A percentile compares a stretch with the other conserved stretches of the same genome.
Conservation (phyloP, 2,797 vertebrate species). For the Danio choprae region DNA sequence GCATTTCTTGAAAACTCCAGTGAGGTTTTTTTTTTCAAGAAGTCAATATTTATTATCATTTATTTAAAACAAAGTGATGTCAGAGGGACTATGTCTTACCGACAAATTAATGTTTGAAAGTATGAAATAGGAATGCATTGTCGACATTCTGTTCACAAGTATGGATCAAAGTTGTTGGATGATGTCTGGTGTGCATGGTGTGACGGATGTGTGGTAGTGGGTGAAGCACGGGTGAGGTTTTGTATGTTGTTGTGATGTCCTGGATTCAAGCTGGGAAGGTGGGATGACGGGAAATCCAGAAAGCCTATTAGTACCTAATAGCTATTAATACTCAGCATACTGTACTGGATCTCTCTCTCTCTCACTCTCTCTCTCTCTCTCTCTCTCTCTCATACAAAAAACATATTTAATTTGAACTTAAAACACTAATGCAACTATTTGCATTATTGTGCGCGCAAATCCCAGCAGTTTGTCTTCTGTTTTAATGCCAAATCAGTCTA, state of each 20-base stretch:
- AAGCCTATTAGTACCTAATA: conserved; percentile 77
- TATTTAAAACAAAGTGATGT: not conserved
- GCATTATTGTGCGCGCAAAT: not conserved
- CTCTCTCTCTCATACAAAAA: not conserved
- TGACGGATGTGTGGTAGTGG: not conserved
- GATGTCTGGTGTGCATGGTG: not conserved
- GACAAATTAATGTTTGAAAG: not conserved
- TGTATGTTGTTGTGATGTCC: conserved; percentile 43
- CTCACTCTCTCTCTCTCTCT: not conserved
- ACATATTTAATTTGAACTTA: not conserved
- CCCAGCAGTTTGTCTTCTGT: not conserved
- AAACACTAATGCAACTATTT: not conserved
- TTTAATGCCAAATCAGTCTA: not conserved
- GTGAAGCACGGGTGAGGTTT: conserved; percentile 17
- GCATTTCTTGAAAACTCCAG: too few species aligned
- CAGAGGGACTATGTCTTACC: not conserved
- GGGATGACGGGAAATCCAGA: conserved; percentile 78
- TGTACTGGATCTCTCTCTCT: conserved; percentile 7
- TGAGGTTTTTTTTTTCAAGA: not conserved
- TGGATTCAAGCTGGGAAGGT: conserved; percentile 75
- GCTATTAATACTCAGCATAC: conserved; percentile 70
- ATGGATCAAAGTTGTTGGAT: not conserved
- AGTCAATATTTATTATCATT: not conserved
- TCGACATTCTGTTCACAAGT: not conserved
- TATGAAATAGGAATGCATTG: not conserved